Evolutionary conservation across 1,140 invertebrate genomes (phyloP), one percentile per base, ranked within the genome.

Genomic region (Heliothis subflexa): DNA sequence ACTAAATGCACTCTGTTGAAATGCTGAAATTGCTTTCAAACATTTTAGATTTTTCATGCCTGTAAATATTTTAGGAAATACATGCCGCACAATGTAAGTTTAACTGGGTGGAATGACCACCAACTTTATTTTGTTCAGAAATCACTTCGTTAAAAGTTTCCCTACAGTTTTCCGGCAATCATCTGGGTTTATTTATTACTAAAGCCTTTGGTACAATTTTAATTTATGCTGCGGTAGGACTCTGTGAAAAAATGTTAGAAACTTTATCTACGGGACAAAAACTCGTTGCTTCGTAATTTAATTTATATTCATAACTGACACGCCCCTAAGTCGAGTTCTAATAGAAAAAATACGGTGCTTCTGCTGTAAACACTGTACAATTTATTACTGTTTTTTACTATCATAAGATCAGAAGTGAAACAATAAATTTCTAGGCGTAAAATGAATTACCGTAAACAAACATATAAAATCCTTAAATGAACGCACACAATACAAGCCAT

Each of bases 121-220:
- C 66, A 78, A 78, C 18, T 81, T 77, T 52, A 57, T 25, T 72
- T 73, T 61, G 18, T 16, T 45, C 45, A 64, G 70, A 78, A 79
- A 83, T 78, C 72, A 85, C 64, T 81, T 85, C 80, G 80, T 83
- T 85, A 85, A 83, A 85, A 85, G 45, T 85, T 83, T 78, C 47
- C 66, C 73, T 68, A 71, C 55, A 70, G 55, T 70, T 80, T 81
- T 81, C 70, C 49, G 66, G 33, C 59, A 73, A 77, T 78, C 71
- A 73, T 80, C 25, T 16, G 50, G 73, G 14, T 73, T 81, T 79
- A 75, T 78, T 78, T 70, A 73, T 78, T 73, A 59, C 66, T n/a
- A 45, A 80, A 62, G 57, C 57, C 45, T 75, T 64, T 75, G 21
- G 59, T 49, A 62, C n/a, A 52, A 64, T 75, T 73, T 61, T 40